These are phyloP conservation scores for Naja naja DNA, from an alignment of 2,113 vertebrate species.

Conservation along the genomic window DNA sequence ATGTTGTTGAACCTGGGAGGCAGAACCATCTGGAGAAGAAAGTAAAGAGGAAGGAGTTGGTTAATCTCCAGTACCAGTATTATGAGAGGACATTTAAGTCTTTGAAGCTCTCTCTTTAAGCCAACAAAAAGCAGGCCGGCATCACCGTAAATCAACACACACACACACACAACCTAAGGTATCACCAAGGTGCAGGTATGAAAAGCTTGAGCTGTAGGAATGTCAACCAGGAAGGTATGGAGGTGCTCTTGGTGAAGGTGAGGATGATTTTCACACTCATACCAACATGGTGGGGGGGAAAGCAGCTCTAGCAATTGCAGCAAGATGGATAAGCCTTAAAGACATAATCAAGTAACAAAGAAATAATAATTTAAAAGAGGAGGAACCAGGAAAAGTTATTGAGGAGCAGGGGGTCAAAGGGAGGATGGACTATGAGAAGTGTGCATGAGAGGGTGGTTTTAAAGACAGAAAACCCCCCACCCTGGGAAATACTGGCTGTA, in stretches of 20 bases:
- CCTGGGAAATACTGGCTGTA: neutral
- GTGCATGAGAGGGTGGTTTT: neutral
- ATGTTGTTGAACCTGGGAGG: constrained; percentile 97
- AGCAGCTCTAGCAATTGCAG: neutral
- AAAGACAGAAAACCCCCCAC: neutral
- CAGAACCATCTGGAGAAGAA: constrained; percentile 78
- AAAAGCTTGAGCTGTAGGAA: neutral
- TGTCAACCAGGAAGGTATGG: neutral
- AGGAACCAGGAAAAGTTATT: constrained; percentile 16
- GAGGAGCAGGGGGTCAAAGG: constrained; percentile 22
- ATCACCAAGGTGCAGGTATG: neutral
- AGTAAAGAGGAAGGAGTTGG: constrained; percentile 31
- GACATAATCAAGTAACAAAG: neutral
- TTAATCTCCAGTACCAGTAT: neutral
- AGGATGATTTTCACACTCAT: constrained; percentile 7
- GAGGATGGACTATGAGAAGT: neutral
- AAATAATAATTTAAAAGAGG: neutral
- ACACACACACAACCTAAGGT: neutral
- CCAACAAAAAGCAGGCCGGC: neutral
- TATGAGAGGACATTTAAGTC: neutral
- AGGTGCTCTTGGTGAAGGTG: neutral
- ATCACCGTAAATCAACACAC: neutral
- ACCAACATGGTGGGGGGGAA: neutral
- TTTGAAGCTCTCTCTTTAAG: neutral
- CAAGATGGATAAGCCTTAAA: neutral